Conservation (phyloP, 2,797 vertebrate genomes). For the Manis javanica region DNA sequence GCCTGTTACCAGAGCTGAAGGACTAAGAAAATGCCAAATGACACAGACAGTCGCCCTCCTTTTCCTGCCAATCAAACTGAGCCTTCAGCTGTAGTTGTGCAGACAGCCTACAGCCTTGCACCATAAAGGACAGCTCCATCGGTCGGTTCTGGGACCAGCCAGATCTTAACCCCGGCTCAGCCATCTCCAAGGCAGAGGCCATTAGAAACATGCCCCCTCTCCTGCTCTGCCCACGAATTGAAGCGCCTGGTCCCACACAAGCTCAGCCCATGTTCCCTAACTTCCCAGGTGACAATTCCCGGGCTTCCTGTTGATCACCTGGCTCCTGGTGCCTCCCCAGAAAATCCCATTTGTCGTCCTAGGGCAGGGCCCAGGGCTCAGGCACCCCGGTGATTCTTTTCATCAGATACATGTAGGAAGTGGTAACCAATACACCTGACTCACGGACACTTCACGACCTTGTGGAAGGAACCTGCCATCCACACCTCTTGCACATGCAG, state of each 20-base stretch:
- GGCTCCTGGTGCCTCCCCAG: no score
- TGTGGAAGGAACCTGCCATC: background rate
- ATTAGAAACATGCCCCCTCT: rapidly evolving
- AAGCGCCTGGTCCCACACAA: rapidly evolving
- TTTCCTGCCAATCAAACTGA: background rate
- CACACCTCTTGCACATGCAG: no score
- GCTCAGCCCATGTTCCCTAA: background rate
- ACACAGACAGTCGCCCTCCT: background rate
- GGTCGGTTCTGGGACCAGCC: background rate
- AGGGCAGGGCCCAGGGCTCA: background rate
- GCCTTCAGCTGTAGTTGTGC: no score
- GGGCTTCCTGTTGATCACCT: no score
- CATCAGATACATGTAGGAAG: background rate
- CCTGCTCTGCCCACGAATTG: rapidly evolving
- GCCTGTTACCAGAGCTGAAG: background rate
- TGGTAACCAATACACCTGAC: no score
- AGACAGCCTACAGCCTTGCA: rapidly evolving
- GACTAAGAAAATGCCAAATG: background rate
- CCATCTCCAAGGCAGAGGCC: background rate
- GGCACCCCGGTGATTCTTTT: background rate
- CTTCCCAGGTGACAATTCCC: rapidly evolving
- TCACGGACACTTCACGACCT: background rate
- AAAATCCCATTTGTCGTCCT: background rate
- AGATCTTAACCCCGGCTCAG: rapidly evolving
- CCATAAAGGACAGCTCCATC: background rate